A percentile compares a stretch with the other conserved stretches of the same genome.
Conservation (phyloP, 2,888 invertebrate species). For the Drosophila anomelani region DNA sequence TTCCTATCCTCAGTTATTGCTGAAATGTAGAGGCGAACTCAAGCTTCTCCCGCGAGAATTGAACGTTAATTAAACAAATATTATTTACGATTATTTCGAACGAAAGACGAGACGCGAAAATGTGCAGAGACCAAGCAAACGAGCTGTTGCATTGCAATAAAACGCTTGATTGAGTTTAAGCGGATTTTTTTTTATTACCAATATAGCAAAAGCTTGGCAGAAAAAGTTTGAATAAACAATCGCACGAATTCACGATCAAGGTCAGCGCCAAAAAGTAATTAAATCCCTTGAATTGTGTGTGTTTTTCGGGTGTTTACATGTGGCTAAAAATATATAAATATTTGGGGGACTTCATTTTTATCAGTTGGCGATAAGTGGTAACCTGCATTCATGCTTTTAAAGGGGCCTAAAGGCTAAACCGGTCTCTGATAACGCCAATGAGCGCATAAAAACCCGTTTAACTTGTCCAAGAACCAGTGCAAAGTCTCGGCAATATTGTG, state of each 20-base stretch:
- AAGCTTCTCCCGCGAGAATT: slow-evolving; percentile 18
- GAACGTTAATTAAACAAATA: slow-evolving; percentile 1
- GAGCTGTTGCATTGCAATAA: slow-evolving; percentile 19
- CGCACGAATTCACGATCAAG: slow-evolving; percentile 57
- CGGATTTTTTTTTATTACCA: slow-evolving; percentile 34
- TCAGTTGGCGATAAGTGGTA: slow-evolving; percentile 47
- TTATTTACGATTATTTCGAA: slow-evolving; percentile 29
- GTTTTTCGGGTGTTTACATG: slow-evolving; percentile 20
- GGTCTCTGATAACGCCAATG: slow-evolving; percentile 51
- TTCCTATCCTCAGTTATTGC: slow-evolving; percentile 27
- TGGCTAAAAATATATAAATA: neutral
- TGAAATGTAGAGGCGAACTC: slow-evolving; percentile 43
- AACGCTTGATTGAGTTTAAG: slow-evolving; percentile 64
- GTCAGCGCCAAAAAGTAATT: slow-evolving; percentile 45
- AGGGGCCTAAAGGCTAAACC: slow-evolving; percentile 51
- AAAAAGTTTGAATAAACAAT: slow-evolving; percentile 20
- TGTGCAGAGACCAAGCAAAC: slow-evolving; percentile 27
- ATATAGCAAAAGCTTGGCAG: neutral
- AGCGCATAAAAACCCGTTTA: slow-evolving; percentile 67
- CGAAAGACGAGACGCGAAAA: slow-evolving; percentile 41
- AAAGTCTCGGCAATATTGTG: slow-evolving; percentile 32
- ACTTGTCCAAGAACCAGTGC: slow-evolving; percentile 62
- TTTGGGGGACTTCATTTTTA: slow-evolving; percentile 29
- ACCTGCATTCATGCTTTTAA: slow-evolving; percentile 25
- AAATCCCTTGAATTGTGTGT: slow-evolving; percentile 1